These are phyloP conservation scores for Polymixis lichenea DNA, from an alignment of 2,888 invertebrate species.

Conservation along the genomic window DNA sequence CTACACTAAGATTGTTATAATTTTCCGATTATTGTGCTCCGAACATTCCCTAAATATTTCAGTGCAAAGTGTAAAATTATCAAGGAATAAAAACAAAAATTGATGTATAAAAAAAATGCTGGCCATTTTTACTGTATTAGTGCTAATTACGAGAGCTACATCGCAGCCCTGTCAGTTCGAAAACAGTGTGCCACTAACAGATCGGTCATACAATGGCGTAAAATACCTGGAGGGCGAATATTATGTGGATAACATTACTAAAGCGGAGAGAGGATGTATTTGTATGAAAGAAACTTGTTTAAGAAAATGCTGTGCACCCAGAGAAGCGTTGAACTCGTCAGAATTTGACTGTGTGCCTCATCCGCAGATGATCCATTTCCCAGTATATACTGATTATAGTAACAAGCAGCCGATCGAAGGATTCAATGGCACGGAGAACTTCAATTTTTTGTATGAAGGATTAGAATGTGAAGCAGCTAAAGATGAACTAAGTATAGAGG, in stretches of 20 bases:
- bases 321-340: constrained; percentile 65
- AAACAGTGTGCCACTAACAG: constrained; percentile 35
- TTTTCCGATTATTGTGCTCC: background rate
- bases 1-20: constrained; percentile 6
- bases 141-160: constrained; percentile 36
- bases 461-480: background rate
- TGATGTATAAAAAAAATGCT: constrained; percentile 29
- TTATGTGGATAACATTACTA: constrained; percentile 66
- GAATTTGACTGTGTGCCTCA: background rate
- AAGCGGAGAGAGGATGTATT: constrained; percentile 72
- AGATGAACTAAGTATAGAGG: rapidly evolving
- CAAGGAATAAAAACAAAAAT: background rate
- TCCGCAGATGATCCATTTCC: background rate
- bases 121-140: constrained; percentile 24
- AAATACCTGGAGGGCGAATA: constrained; percentile 73
- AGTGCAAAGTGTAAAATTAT: constrained; percentile 21
- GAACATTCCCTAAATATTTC: background rate
- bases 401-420: background rate
- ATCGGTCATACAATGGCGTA: constrained; percentile 64
- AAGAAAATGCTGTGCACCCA: constrained; percentile 80
- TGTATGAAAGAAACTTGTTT: constrained; percentile 74
- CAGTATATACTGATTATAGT: background rate
- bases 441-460: constrained; percentile 11
- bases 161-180: constrained; percentile 51
- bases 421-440: constrained; percentile 6